Percentiles rank a stretch among this genome's conserved stretches.
These are phyloP conservation scores for Drymodes brunneopygia DNA, from an alignment of 2,113 vertebrate species.

Conservation along the genomic window DNA sequence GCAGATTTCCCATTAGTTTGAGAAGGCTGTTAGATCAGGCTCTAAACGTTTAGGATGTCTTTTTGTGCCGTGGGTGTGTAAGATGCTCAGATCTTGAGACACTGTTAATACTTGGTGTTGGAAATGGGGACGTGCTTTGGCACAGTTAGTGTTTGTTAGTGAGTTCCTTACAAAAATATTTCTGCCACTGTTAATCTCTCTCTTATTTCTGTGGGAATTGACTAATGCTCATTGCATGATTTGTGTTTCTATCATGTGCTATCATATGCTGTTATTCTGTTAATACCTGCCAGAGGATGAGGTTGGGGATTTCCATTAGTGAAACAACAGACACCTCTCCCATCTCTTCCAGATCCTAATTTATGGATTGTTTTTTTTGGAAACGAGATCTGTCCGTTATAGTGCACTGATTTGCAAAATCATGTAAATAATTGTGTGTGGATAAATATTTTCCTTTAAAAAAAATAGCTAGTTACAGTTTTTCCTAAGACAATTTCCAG, in stretches of 20 bases:
- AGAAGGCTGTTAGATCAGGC: background rate
- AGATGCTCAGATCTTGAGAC: background rate
- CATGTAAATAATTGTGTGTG: background rate
- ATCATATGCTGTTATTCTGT: background rate
- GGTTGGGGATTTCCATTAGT: background rate
- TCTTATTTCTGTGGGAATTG: background rate
- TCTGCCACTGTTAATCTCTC: fast-evolving
- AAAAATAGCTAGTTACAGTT: background rate
- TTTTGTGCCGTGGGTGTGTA: background rate
- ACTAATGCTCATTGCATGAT: background rate
- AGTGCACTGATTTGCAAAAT: background rate
- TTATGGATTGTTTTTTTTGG: background rate
- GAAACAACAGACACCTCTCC: background rate
- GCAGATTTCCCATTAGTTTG: background rate
- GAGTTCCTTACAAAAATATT: background rate
- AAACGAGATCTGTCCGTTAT: background rate
- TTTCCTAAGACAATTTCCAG: background rate
- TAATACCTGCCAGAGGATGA: background rate
- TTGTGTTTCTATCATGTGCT: background rate
- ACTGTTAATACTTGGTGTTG: fast-evolving
- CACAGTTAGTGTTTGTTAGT: background rate
- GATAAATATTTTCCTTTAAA: background rate
- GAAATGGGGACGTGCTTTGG: background rate
- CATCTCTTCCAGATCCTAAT: background rate
- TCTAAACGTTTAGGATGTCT: background rate